Evolutionary conservation across 2,113 vertebrate species (phyloP), one percentile per base, ranked within the genome.

Genomic region (Heterocephalus glaber): DNA sequence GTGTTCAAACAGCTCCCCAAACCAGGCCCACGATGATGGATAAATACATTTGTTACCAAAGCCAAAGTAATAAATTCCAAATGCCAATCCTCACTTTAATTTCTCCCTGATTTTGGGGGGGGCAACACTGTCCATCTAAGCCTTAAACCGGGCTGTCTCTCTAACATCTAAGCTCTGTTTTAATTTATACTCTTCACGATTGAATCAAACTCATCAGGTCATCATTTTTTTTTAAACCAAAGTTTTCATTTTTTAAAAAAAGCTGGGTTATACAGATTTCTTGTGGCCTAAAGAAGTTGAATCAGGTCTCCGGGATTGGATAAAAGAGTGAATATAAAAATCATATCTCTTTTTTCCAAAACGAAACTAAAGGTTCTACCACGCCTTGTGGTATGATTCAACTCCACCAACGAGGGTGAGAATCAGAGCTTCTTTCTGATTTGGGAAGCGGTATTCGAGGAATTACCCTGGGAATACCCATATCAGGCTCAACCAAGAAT

Each of bases 291-390:
- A 44, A 76, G 70, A 49, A 41, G 6, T 3, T 19, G 24, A 83
- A n/a, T 7, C 13, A 28, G 17, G 2, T 17, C 61, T 24, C 1
- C 5, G 3, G 10, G 17, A 1, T 5, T 35, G 30, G 4, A 35
- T 52, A 6, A 56, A 26, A 56, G 58, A 89, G 1, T 26, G 14
- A 28, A 24, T 86, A 16, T 54, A 77, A 65, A 81, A 94, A n/a
- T 26, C 22, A 82, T 28, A 20, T 44, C 16, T 56, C 17, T 47
- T 49, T 61, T 44, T 33, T 49, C 16, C 74, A 72, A 87, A 77
- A 30, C 60, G 52, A 90, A 81, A 54, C 35, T 41, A 19, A 9
- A 8, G 10, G 19, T 66, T 22, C 63, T 30, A 6, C 16, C 20
- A 60, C 49, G 1, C 30, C 22, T 28, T 54, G 4, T 0, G 5